These are phyloP conservation scores for Smittia sp. DNA, from an alignment of 2,888 invertebrate species.

Conservation along the genomic window DNA sequence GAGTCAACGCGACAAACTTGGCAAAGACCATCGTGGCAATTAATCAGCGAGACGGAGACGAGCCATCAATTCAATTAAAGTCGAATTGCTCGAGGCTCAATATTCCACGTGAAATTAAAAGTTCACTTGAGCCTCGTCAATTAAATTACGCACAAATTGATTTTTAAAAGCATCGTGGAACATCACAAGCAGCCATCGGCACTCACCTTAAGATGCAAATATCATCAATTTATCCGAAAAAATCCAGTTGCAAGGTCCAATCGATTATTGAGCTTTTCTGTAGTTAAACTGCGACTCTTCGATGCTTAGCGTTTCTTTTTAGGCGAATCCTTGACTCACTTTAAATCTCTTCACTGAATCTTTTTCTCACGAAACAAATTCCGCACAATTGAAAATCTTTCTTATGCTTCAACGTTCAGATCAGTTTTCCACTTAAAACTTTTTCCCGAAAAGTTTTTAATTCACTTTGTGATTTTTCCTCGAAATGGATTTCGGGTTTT, in stretches of 20 bases:
- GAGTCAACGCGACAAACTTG: neutral
- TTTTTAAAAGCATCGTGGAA: no score
- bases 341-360: slow-evolving; percentile 31
- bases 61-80: neutral
- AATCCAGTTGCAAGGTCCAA: slow-evolving; percentile 30
- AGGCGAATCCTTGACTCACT: slow-evolving; percentile 34
- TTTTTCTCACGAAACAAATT: slow-evolving; percentile 34
- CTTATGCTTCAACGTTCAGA: neutral
- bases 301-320: slow-evolving; percentile 10
- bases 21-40: neutral
- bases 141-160: no score
- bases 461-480: neutral
- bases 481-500: neutral
- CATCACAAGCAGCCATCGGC: neutral
- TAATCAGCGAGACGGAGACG: neutral
- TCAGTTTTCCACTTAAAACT: neutral
- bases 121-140: no score
- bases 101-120: no score
- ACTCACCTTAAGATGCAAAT: slow-evolving; percentile 29
- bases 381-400: neutral
- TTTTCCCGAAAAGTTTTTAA: neutral
- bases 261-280: slow-evolving; percentile 25
- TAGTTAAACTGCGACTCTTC: slow-evolving; percentile 9
- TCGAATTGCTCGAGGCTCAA: no score
- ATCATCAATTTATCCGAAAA: slow-evolving; percentile 34